A percentile compares a stretch with the other conserved stretches of the same genome.
Conservation (phyloP, 2,888 invertebrate genomes). For the Atherix ibis region DNA sequence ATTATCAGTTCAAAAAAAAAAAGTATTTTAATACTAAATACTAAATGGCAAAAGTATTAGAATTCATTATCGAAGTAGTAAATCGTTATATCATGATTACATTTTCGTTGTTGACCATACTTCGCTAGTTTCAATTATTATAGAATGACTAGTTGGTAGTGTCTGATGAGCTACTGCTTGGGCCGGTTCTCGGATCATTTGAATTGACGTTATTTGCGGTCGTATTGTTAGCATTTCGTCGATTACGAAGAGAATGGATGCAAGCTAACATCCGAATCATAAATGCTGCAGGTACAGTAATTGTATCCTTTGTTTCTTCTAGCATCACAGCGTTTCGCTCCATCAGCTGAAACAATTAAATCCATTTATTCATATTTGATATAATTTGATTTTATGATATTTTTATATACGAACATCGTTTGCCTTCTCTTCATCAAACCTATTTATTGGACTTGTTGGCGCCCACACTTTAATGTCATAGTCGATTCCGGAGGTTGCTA, state of each 20-base stretch:
- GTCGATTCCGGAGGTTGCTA: constrained; percentile 78
- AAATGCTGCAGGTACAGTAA: constrained; percentile 74
- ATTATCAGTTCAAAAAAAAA: too few species aligned
- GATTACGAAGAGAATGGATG: constrained; percentile 41
- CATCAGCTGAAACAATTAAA: constrained; percentile 42
- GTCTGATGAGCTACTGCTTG: too few species aligned
- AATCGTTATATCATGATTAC: too few species aligned
- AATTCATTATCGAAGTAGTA: too few species aligned
- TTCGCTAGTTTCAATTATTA: too few species aligned
- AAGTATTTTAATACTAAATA: too few species aligned
- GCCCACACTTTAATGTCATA: constrained; percentile 76
- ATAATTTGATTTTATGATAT: neutral
- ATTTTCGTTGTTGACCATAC: too few species aligned
- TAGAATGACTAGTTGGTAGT: too few species aligned
- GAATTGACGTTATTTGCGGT: neutral
- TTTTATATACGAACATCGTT: constrained; percentile 19
- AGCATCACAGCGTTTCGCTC: constrained; percentile 66
- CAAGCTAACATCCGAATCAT: constrained; percentile 64
- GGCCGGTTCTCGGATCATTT: too few species aligned
- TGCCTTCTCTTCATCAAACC: constrained; percentile 45
- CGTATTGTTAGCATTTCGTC: constrained; percentile 23
- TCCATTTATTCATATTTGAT: neutral
- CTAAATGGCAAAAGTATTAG: too few species aligned
- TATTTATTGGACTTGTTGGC: constrained; percentile 44
- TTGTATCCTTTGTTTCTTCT: constrained; percentile 72